phyloP scores from a whole-genome alignment of 2,888 invertebrate genomes.

The Drosophila niveifrons region DNA sequence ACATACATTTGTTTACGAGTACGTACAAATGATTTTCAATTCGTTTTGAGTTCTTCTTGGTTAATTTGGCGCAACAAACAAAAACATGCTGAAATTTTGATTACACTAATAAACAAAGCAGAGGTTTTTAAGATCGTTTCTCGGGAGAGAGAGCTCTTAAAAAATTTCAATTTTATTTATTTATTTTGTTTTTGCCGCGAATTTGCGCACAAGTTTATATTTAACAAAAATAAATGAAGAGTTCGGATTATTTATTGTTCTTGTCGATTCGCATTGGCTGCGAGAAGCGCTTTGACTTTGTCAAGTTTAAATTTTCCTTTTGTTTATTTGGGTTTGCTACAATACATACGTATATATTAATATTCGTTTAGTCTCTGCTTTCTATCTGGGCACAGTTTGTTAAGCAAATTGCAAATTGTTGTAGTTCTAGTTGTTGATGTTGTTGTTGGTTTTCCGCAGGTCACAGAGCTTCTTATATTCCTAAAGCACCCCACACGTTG shows the following conservation, averaged over 20 bases:
- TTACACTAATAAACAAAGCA: constrained; percentile 20
- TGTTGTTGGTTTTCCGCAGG: constrained; percentile 33
- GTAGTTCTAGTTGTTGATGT: constrained; percentile 10
- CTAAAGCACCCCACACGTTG: constrained; percentile 35
- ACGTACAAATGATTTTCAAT: constrained; percentile 14
- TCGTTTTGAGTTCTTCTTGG: constrained; percentile 20
- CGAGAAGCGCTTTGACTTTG: constrained; percentile 24
- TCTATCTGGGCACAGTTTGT: constrained; percentile 31
- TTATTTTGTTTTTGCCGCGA: background rate
- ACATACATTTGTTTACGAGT: constrained; percentile 12
- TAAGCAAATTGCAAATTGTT: constrained; percentile 31
- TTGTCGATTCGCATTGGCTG: constrained; percentile 3
- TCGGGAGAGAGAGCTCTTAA: background rate
- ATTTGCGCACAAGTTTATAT: background rate
- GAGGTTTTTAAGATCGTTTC: background rate
- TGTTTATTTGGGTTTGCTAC: constrained; percentile 5
- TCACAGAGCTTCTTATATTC: constrained; percentile 49
- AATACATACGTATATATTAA: constrained; percentile 29
- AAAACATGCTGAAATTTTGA: constrained; percentile 16
- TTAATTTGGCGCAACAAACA: constrained; percentile 35
- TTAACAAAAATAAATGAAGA: constrained; percentile 1
- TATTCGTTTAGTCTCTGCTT: constrained; percentile 12
- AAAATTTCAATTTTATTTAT: background rate
- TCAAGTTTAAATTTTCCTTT: constrained; percentile 35
- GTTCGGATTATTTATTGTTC: constrained; percentile 17